Conservation (phyloP, 2,888 invertebrate genomes). For the Lasioglossum lativentre region DNA sequence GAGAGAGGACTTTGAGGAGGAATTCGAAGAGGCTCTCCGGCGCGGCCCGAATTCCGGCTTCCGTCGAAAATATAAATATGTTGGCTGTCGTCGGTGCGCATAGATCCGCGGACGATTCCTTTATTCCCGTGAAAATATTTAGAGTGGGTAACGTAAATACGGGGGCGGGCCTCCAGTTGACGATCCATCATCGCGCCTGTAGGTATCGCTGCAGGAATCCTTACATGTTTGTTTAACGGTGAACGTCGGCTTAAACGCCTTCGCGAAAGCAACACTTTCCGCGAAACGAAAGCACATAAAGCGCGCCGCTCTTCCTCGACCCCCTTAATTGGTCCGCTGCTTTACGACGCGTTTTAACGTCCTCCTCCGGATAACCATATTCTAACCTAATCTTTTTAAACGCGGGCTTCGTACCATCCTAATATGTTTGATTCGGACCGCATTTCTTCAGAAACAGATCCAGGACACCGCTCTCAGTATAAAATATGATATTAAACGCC, state of each 20-base stretch:
- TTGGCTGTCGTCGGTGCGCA: constrained; percentile 22
- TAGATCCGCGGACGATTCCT: constrained; percentile 27
- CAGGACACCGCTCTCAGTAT: too few species aligned
- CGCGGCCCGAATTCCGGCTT: constrained; percentile 35
- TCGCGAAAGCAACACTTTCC: constrained; percentile 65
- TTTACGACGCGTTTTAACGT: not conserved
- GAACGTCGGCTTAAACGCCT: constrained; percentile 56
- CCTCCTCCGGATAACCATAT: not conserved
- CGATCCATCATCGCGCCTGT: constrained; percentile 55
- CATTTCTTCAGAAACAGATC: too few species aligned
- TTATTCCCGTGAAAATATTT: constrained; percentile 48
- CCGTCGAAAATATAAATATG: constrained; percentile 20
- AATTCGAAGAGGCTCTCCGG: constrained; percentile 37
- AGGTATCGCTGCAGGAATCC: constrained; percentile 46
- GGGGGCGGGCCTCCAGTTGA: not conserved
- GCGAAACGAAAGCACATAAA: constrained; percentile 62
- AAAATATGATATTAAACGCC: too few species aligned
- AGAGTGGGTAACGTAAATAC: constrained; percentile 24
- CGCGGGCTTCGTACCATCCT: not conserved
- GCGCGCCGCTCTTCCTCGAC: constrained; percentile 15
- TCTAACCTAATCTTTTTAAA: not conserved
- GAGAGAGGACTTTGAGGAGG: constrained; percentile 17
- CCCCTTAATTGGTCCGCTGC: not conserved
- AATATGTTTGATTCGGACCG: too few species aligned
- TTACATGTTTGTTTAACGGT: constrained; percentile 64